These are phyloP conservation scores for Eristalis pertinax DNA, from an alignment of 2,888 invertebrate genomes.

Conservation along the genomic window DNA sequence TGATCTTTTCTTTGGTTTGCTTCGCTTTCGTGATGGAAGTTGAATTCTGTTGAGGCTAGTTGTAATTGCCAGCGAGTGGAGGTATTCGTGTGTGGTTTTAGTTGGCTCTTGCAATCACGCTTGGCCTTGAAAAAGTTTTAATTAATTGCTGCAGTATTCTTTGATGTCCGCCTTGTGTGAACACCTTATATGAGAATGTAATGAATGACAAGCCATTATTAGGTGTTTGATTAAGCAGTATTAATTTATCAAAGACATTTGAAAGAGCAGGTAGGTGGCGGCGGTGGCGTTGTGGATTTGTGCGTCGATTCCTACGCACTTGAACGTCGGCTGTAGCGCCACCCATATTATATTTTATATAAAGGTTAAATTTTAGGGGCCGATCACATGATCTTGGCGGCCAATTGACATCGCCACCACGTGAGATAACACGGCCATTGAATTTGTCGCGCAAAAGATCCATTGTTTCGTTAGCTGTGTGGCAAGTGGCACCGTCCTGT, in stretches of 20 bases:
- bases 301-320: too few species aligned
- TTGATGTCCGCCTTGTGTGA: neutral
- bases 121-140: neutral
- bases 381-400: too few species aligned
- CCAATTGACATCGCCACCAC: too few species aligned
- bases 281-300: too few species aligned
- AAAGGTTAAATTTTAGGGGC: too few species aligned
- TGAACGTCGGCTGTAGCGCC: too few species aligned
- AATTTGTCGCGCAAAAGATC: too few species aligned
- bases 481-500: too few species aligned
- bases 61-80: neutral
- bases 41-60: neutral
- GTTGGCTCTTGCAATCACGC: neutral
- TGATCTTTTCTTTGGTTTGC: slow-evolving; percentile 27
- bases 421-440: too few species aligned
- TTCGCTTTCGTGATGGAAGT: slow-evolving; percentile 17
- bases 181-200: neutral
- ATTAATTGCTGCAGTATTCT: neutral
- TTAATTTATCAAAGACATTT: neutral
- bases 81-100: neutral
- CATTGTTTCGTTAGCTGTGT: too few species aligned
- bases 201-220: neutral
- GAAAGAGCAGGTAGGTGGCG: neutral
- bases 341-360: too few species aligned
- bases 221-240: neutral